Percentiles rank a stretch among this genome's conserved stretches.
Evolutionary conservation across 2,797 vertebrate genomes (phyloP).

Genomic region (Molossus molossus): DNA sequence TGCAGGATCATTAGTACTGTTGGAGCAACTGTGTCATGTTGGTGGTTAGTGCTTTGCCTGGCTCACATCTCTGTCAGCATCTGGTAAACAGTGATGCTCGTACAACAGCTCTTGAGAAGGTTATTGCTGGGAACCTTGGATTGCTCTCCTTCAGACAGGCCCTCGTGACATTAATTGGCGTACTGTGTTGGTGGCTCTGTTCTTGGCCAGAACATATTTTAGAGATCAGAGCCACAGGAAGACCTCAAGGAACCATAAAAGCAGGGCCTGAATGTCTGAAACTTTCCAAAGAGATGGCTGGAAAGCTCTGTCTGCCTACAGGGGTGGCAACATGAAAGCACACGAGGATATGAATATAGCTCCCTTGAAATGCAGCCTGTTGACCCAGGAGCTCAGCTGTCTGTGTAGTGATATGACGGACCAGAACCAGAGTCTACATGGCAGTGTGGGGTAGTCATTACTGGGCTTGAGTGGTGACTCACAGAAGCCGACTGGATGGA

Average conservation of each 20-base stretch:
- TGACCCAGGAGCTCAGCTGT: fast-evolving
- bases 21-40: too few species aligned
- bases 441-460: fast-evolving
- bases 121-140: too few species aligned
- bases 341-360: not conserved
- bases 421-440: too few species aligned
- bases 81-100: too few species aligned
- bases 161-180: fast-evolving
- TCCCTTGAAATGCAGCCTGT: not conserved
- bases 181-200: not conserved
- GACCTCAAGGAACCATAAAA: not conserved
- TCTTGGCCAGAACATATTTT: not conserved
- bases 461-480: not conserved
- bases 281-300: not conserved
- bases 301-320: not conserved
- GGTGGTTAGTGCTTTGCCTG: not conserved
- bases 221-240: not conserved
- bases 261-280: not conserved
- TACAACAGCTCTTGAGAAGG: too few species aligned
- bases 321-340: not conserved
- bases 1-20: not conserved
- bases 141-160: too few species aligned
- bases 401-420: not conserved
- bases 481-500: not conserved
- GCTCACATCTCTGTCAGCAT: not conserved